Base-by-base conservation (phyloP, 2,113 vertebrate genomes). In the Oxyura jamaicensis region DNA sequence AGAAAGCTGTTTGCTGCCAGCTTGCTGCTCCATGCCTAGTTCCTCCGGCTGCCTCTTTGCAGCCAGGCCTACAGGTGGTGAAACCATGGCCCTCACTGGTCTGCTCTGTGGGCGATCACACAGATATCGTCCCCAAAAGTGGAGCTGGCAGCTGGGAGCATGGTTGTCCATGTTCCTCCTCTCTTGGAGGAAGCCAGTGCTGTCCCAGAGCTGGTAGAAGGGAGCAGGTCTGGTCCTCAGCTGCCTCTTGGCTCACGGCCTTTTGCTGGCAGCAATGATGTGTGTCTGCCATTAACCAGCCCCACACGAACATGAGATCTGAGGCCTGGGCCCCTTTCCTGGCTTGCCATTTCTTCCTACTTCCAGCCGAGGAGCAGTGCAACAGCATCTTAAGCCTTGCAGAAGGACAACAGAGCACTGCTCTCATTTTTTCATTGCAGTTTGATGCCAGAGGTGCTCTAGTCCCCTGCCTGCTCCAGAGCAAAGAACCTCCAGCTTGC, bases 221-320 rank as follows among this genome's bases (percentile, higher is more conserved):
- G 56, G 13, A 80, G 53, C 39, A 18, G 74, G 23, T 6, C 50
- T 42, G 53, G 4, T 83, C 80, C 35, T 31, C 33, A 76, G 53
- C 53, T 6, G n/a, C 62, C 69, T 29, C 1, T 1, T 15, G 2
- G 20, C 3, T 0, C 0, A 0, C 19, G 5, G 53, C 31, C 81
- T 81, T 53, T 41, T 20, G 2, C 48, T 62, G 66, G 60, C 52
- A 84, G 46, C 36, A 13, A 0, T 0, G 20, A 1, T 2, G 23
- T 5, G 0, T 5, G 6, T 29, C 8, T 26, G 10, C 29, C 23
- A 1, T 7, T 29, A 76, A 39, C 31, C 4, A 83, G 65, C 68
- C 63, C 83, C 60, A 42, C 73, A 78, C 0, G 0, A 75, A 17
- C n/a, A 33, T 41, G 23, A 68, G 50, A 55, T 3, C 83, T 52